phyloP scores from a whole-genome alignment of 2,888 invertebrate species.

The Lepidonotus clava region DNA sequence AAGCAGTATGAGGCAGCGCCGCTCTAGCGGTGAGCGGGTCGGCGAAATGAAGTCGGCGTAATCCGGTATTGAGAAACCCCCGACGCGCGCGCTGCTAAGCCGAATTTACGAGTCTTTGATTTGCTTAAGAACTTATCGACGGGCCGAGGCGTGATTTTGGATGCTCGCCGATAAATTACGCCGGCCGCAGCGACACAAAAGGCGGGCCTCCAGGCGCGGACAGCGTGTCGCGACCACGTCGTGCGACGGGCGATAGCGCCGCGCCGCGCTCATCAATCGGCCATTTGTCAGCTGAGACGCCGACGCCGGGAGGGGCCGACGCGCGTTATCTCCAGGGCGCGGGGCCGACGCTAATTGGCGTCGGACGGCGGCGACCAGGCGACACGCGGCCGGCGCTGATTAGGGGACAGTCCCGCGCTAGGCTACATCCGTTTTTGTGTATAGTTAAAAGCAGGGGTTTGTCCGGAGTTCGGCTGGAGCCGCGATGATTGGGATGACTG shows the following conservation, averaged over 20 bases:
- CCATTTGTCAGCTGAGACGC: neutral
- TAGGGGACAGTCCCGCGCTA: no score
- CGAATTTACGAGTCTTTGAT: conserved; percentile 40
- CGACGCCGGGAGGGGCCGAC: neutral
- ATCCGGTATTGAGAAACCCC: neutral
- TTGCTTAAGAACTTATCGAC: conserved; percentile 47
- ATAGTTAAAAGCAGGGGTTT: no score
- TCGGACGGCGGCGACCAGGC: neutral
- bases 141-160: conserved; percentile 12
- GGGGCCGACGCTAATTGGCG: neutral
- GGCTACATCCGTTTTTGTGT: no score
- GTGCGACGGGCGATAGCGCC: no score
- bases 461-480: no score
- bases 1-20: neutral
- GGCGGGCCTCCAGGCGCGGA: neutral
- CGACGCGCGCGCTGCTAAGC: conserved; percentile 8
- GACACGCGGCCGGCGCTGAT: neutral
- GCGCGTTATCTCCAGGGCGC: neutral
- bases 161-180: conserved; percentile 3
- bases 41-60: conserved; percentile 33
- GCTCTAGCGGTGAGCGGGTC: neutral
- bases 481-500: no score
- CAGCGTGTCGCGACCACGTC: no score
- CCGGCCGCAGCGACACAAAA: conserved; percentile 4
- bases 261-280: no score